Base-by-base conservation (phyloP, 2,113 vertebrate species). In the Phalacrocorax brasilianus region DNA sequence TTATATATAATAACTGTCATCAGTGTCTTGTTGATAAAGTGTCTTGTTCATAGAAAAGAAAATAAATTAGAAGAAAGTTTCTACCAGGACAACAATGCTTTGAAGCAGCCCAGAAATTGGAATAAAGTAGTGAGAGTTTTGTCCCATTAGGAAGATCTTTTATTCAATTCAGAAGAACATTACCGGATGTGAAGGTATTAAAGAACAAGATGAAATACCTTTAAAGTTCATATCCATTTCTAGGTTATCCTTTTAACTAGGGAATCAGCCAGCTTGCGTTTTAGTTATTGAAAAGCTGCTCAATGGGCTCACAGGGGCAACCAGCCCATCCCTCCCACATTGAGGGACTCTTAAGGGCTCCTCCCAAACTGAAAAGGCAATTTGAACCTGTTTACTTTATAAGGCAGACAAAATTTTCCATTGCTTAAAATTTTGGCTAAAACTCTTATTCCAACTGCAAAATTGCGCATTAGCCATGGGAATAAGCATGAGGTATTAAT, bases 401-500 rank as follows among this genome's bases (percentile, higher is more conserved):
- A 96, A 80, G 56, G 66, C 70, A 85, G 58, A 73, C 66, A 94
- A 86, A 81, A 59, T 91, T 93, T 96, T 95, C 85, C 85, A 72
- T 80, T 10, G 10, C 58, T 88, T 94, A 91, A 86, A 91, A 35
- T 93, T 97, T 93, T 90, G 89, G 84, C 81, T 96, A 87, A 89
- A 91, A 75, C 47, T 84, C 58, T 88, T 91, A 40, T 95, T 93
- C 76, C 40, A 89, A 92, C 76, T 92, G 89, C 91, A 96, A 96
- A 96, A 94, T 78, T 95, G 75, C 89, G 70, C 59, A 88, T 94
- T 95, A 95, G 62, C 63, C 56, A 90, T 87, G 93, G 96, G 95
- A 97, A 97, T 95, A 95, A 95, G 79, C 87, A 95, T 89, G 77
- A 93, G 74, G 92, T 94, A 96, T 92, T 95, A 95, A 94, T 94